These are phyloP conservation scores for Leptopterna dolabrata DNA, from an alignment of 2,888 invertebrate genomes.

Conservation along the genomic window DNA sequence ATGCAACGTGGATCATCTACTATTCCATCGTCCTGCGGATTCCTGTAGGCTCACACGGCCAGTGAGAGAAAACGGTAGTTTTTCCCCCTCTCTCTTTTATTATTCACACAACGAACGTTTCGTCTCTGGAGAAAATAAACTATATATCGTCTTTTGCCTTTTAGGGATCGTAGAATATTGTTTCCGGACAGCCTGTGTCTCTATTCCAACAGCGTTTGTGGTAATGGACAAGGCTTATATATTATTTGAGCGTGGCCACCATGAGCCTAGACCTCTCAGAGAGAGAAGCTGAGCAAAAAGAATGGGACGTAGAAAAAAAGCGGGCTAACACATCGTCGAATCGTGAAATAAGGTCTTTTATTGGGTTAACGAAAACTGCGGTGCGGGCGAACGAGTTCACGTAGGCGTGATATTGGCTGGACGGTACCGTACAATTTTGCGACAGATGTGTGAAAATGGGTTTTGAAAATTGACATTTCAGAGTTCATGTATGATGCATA, in stretches of 20 bases:
- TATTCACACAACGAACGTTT: neutral
- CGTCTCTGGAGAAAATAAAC: neutral
- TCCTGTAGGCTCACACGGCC: neutral
- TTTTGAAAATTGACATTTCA: neutral
- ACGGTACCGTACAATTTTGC: neutral
- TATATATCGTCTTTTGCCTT: neutral
- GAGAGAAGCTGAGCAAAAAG: neutral
- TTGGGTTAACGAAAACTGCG: slow-evolving; percentile 1
- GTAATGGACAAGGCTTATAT: neutral
- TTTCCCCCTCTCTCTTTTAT: too few species aligned
- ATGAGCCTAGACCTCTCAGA: neutral
- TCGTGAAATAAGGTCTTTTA: neutral
- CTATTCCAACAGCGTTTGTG: neutral
- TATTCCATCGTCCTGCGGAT: neutral
- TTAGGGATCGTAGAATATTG: neutral
- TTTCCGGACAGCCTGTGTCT: neutral
- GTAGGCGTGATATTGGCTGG: slow-evolving; percentile 3
- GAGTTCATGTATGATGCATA: neutral
- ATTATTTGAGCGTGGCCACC: neutral
- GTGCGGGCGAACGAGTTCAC: neutral
- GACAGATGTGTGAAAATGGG: neutral
- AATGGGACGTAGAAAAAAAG: neutral
- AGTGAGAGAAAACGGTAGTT: neutral
- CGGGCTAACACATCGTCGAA: neutral
- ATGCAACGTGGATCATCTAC: neutral